Evolutionary conservation across 2,888 invertebrate genomes (phyloP), one percentile per base, ranked within the genome.

Genomic region (Aproaerema taeniolella): DNA sequence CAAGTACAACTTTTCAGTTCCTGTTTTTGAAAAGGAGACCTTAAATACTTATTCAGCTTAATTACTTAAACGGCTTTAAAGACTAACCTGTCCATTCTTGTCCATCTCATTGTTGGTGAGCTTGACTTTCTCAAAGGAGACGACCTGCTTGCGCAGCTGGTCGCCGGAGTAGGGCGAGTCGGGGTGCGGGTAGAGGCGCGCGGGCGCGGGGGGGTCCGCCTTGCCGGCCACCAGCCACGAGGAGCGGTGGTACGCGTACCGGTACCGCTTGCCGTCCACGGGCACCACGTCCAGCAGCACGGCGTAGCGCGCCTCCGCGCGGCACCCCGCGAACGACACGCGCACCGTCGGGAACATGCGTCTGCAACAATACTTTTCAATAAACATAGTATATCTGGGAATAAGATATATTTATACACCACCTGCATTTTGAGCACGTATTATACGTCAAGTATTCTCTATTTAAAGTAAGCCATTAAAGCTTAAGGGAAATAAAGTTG

Each of bases 151-250:
- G 71, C 94, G 91, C 61, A 98, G 91, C 79, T 98, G 97, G 71
- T 98, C 97, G 33, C 96, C 97, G 56, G 94, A 94, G 85, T 94
- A 97, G 45, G 98, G 98, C 44, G 96, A 96, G 85, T 99, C 98
- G 25, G 98, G 98, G 88, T 99, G 98, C 41, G 96, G 92, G 89
- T 97, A 97, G 66, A 98, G 92, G 50, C 98, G 89, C 50, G 95
- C 93, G 47, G 97, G 97, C 20, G 96, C 93, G 62, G 98, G 97
- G 8, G 97, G 98, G 88, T 99, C 98, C 29, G 98, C 98, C 85
- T 99, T 98, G 51, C 98, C 98, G 14, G 98, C 98, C 55, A 98
- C 97, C 67, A 98, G 89, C 98, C 98, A 99, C 38, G 97, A 97
- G 52, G 97, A 97, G 65, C 97, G 93, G 89, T 98, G 98, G 89